phyloP scores from a whole-genome alignment of 2,113 vertebrate genomes.

The human region GRCh38 chr6:34032001-34032500 shows the following conservation, averaged over 20 bases:
- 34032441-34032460: not conserved
- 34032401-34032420: not conserved
- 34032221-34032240: too few species aligned
- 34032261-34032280: not conserved
- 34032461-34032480: not conserved
- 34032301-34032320: not conserved
- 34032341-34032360: not conserved
- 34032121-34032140: not conserved
- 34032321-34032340: not conserved
- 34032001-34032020: not conserved
- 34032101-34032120: not conserved
- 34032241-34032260: not conserved
- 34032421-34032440: not conserved
- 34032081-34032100: not conserved
- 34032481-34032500: not conserved
- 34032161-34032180: not conserved
- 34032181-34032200: not conserved
- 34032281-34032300: not conserved
- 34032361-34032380: not conserved
- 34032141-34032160: not conserved
- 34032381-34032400: not conserved
- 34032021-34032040: not conserved
- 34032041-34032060: not conserved
- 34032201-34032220: not conserved
- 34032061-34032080: not conserved